A percentile compares a stretch with the other conserved stretches of the same genome.
Evolutionary conservation across 2,888 invertebrate genomes (phyloP).

Genomic region (Pandemis heparana): DNA sequence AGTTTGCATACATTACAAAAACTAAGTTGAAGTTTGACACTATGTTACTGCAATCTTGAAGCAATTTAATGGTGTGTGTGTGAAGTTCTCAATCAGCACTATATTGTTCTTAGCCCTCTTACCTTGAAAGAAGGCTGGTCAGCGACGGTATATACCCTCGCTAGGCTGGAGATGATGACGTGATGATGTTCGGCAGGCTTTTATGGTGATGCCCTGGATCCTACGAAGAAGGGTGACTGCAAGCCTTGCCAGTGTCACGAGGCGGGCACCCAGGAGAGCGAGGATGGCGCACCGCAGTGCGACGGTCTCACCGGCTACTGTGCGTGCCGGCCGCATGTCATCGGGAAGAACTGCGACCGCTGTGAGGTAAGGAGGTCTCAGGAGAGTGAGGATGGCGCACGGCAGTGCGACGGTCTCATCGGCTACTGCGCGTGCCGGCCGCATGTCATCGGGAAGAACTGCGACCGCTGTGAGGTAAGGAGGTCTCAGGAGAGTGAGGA

Average conservation of each 20-base stretch:
- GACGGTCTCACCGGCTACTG: conserved; percentile 94
- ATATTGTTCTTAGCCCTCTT: too few species aligned
- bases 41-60: too few species aligned
- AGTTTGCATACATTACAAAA: too few species aligned
- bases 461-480: conserved; percentile 89
- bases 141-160: too few species aligned
- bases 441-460: conserved; percentile 92
- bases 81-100: too few species aligned
- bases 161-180: too few species aligned
- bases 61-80: too few species aligned
- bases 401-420: conserved; percentile 92
- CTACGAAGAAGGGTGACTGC: conserved; percentile 97
- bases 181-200: conserved; percentile 85
- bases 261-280: conserved; percentile 92
- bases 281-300: conserved; percentile 90
- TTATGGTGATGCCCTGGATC: conserved; percentile 96
- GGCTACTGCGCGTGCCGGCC: conserved; percentile 93
- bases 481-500: conserved; percentile 82
- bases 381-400: conserved; percentile 90
- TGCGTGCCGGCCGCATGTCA: conserved; percentile 92
- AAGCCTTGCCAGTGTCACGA: conserved; percentile 95
- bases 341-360: conserved; percentile 93
- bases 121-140: too few species aligned
- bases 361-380: conserved; percentile 85
- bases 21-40: too few species aligned